Percentiles rank a stretch among this genome's conserved stretches.
Evolutionary conservation across 1,140 invertebrate genomes (phyloP).

Genomic region (Drosophila novamexicana): DNA sequence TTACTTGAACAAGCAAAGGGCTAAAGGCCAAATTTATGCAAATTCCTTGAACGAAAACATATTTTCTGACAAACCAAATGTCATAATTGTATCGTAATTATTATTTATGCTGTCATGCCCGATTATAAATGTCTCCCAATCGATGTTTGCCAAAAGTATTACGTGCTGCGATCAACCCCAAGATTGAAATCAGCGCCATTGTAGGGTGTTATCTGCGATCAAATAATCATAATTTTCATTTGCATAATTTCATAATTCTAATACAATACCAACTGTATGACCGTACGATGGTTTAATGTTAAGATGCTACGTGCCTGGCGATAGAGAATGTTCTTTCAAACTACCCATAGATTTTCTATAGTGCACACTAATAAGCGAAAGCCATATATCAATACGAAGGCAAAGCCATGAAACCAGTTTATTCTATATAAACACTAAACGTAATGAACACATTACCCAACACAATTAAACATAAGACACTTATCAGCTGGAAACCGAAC

Average conservation of each 20-base stretch:
- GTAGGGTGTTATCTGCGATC: conserved; percentile 31
- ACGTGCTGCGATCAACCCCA: conserved; percentile 56
- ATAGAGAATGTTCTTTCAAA: conserved; percentile 11
- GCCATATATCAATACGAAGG: conserved; percentile 65
- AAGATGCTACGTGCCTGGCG: conserved; percentile 1
- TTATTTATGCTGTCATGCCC: conserved; percentile 76
- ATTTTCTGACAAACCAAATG: conserved; percentile 37
- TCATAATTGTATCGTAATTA: conserved; percentile 80
- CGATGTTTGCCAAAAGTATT: conserved; percentile 70
- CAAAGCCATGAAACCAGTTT: conserved; percentile 60
- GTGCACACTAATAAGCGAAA: conserved; percentile 36
- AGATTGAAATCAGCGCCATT: not conserved
- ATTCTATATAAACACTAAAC: conserved; percentile 38
- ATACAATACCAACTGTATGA: conserved; percentile 63
- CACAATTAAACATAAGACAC: conserved; percentile 65
- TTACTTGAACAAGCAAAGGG: conserved; percentile 36
- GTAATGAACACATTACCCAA: conserved; percentile 74
- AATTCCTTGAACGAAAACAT: conserved; percentile 31
- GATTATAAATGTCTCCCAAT: conserved; percentile 57
- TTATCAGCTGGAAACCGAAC: conserved; percentile 64
- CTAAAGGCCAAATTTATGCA: conserved; percentile 31
- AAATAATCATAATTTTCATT: conserved; percentile 58
- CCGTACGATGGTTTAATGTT: conserved; percentile 42
- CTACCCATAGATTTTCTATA: conserved; percentile 10
- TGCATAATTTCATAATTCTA: conserved; percentile 82